These are phyloP conservation scores for Nemotelus pantherinus DNA, from an alignment of 2,888 invertebrate species.

Conservation along the genomic window DNA sequence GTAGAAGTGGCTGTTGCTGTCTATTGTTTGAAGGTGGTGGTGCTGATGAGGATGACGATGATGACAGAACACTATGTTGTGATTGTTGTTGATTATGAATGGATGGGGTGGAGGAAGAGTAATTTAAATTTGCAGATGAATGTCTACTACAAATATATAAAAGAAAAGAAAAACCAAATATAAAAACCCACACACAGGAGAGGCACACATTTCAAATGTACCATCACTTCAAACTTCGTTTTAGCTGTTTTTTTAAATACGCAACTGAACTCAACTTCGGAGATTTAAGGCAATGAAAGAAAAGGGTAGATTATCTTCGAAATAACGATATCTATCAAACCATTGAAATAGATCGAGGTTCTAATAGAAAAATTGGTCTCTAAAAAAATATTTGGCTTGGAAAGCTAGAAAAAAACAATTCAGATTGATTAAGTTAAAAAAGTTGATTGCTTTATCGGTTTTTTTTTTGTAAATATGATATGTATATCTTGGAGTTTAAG, in stretches of 20 bases:
- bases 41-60: slow-evolving; percentile 32
- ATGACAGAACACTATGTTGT: slow-evolving; percentile 45
- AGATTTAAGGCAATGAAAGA: too few relatives aligned
- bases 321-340: too few relatives aligned
- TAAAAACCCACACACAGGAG: slow-evolving; percentile 38
- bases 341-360: too few relatives aligned
- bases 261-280: too few relatives aligned
- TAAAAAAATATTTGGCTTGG: too few relatives aligned
- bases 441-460: not conserved
- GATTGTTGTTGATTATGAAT: slow-evolving; percentile 46
- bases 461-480: not conserved
- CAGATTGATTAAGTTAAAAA: not conserved
- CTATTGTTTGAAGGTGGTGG: slow-evolving; percentile 24
- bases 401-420: not conserved
- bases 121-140: slow-evolving; percentile 62
- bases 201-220: not conserved
- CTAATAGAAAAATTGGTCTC: too few relatives aligned
- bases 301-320: too few relatives aligned
- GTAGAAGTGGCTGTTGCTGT: slow-evolving; percentile 50
- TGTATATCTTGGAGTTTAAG: too few relatives aligned
- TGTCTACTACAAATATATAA: slow-evolving; percentile 52
- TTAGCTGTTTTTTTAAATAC: too few relatives aligned
- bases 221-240: not conserved
- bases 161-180: slow-evolving; percentile 36
- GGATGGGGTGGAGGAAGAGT: slow-evolving; percentile 54